Evolutionary conservation across 2,797 vertebrate species (phyloP).

Genomic region (Fistularia commersonii): DNA sequence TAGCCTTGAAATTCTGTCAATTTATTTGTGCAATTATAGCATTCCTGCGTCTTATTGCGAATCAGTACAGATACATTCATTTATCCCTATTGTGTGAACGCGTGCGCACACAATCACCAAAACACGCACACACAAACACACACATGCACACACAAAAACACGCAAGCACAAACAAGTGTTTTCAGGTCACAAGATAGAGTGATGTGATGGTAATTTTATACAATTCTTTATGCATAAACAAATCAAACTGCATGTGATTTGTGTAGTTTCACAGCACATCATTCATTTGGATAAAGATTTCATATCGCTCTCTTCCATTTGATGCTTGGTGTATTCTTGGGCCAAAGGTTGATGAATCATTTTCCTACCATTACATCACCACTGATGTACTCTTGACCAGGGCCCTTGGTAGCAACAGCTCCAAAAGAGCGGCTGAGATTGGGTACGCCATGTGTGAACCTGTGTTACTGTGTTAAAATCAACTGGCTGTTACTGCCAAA

Average conservation of each 20-base stretch:
- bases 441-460: no score
- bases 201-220: constrained; percentile 25
- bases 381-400: no score
- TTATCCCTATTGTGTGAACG: neutral
- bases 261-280: no score
- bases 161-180: constrained; percentile 6
- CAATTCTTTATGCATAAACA: constrained; percentile 28
- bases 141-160: constrained; percentile 1
- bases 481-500: no score
- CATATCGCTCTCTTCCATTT: no score
- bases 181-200: constrained; percentile 34
- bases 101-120: constrained; percentile 1
- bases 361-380: no score
- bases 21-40: neutral
- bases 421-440: no score
- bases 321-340: no score
- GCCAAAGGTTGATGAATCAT: no score
- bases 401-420: no score
- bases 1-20: neutral
- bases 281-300: no score
- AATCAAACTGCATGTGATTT: constrained; percentile 10
- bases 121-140: neutral
- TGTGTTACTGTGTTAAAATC: no score
- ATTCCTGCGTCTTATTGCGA: constrained; percentile 8
- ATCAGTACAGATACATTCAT: constrained; percentile 8